Conservation (phyloP, 2,888 invertebrate genomes). For the Acanthosepion esculentum region DNA sequence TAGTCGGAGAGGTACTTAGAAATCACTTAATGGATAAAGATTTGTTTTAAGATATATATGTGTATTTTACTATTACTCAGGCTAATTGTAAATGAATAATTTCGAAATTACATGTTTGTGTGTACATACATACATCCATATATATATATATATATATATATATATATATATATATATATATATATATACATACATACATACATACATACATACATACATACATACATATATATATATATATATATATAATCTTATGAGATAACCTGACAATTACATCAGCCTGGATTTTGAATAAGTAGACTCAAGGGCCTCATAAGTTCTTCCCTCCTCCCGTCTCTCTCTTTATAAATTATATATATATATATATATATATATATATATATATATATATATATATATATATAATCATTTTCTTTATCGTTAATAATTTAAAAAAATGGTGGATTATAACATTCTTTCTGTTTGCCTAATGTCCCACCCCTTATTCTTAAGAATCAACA, state of each 20-base stretch:
- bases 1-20: neutral
- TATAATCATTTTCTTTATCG: too few species aligned
- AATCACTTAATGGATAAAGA: neutral
- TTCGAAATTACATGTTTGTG: too few species aligned
- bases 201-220: neutral
- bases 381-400: too few species aligned
- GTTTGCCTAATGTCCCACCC: neutral
- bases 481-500: neutral
- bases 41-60: neutral
- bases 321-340: too few species aligned
- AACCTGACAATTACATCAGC: constrained; percentile 9
- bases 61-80: too few species aligned
- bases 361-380: too few species aligned
- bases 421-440: too few species aligned
- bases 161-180: neutral
- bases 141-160: neutral
- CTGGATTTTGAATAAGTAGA: neutral
- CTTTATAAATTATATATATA: too few species aligned
- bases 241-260: neutral
- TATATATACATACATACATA: neutral
- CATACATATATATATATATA: neutral
- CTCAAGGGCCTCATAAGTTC: neutral
- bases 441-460: too few species aligned
- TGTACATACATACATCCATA: neutral
- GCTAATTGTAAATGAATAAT: too few species aligned